phyloP scores from a whole-genome alignment of 2,888 invertebrate genomes.

The Colostygia pectinataria region DNA sequence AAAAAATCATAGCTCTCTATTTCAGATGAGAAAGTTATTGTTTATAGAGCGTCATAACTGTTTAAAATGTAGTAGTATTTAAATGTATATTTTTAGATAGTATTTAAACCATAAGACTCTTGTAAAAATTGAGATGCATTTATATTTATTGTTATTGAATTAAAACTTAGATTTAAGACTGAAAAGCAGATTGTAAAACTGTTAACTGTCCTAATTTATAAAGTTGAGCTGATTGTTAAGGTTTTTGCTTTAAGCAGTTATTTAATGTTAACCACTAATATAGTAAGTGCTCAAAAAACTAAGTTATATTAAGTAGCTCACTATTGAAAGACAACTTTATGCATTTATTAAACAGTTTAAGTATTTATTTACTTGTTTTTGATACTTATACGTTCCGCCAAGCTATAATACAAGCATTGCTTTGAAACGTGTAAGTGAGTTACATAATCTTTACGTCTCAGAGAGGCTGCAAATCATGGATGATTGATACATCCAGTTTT shows the following conservation, averaged over 20 bases:
- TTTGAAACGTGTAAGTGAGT: no score
- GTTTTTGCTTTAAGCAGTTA: slow-evolving; percentile 15
- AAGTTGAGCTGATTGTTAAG: slow-evolving; percentile 5
- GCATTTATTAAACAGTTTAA: slow-evolving; percentile 71
- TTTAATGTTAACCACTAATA: slow-evolving; percentile 28
- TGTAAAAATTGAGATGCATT: slow-evolving; percentile 67
- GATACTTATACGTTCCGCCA: no score
- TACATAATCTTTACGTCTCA: no score
- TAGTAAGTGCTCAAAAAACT: slow-evolving; percentile 42
- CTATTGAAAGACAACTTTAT: slow-evolving; percentile 55
- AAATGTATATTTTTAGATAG: slow-evolving; percentile 45
- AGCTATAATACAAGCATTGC: not conserved
- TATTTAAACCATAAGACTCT: no score
- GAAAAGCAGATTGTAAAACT: slow-evolving; percentile 41
- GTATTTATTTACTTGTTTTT: slow-evolving; percentile 24
- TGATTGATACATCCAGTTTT: no score
- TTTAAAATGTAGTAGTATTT: slow-evolving; percentile 12
- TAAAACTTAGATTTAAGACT: slow-evolving; percentile 57
- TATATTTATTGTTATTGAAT: slow-evolving; percentile 61
- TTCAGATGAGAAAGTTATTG: slow-evolving; percentile 4
- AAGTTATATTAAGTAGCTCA: slow-evolving; percentile 37
- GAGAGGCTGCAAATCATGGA: no score
- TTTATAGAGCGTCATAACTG: slow-evolving; percentile 16
- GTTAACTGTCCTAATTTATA: slow-evolving; percentile 18
- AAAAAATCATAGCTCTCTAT: slow-evolving; percentile 29